phyloP scores from a whole-genome alignment of 2,797 vertebrate genomes.

The Phalanger gymnotis region DNA sequence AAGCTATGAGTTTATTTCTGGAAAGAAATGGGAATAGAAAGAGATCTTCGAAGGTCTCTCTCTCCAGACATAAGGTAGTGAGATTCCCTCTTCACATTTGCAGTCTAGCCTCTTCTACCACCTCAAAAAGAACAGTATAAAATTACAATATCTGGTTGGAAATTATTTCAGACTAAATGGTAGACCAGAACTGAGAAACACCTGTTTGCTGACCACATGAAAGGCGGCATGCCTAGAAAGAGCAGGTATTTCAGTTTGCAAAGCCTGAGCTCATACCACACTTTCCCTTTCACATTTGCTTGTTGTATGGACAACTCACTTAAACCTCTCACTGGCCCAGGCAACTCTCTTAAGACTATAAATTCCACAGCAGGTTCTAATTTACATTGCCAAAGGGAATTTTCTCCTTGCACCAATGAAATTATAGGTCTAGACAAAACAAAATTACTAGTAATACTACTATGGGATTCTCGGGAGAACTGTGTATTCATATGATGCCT shows the following conservation, averaged over 20 bases:
- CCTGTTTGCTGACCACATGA: not conserved
- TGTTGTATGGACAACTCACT: not conserved
- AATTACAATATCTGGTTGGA: not conserved
- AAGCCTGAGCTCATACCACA: not conserved
- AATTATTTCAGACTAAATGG: not conserved
- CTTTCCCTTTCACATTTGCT: not conserved
- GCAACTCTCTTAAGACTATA: not conserved
- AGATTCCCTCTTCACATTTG: not conserved
- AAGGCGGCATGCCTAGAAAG: not conserved
- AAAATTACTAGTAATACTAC: not conserved
- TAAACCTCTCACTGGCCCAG: not conserved
- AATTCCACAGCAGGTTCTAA: not conserved
- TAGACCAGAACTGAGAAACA: not conserved
- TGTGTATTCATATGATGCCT: not conserved
- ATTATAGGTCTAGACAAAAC: not conserved
- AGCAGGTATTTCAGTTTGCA: not conserved
- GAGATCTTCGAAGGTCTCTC: not conserved
- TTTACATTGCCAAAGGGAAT: not conserved
- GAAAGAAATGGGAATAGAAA: not conserved
- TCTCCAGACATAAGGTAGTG: not conserved
- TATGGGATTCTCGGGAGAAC: not conserved
- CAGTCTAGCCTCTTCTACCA: not conserved
- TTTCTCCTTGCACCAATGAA: not conserved
- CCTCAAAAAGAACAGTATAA: not conserved
- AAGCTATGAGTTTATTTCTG: constrained; percentile 22